These are phyloP conservation scores for Eustalomyia histrio DNA, from an alignment of 2,888 invertebrate species.

Conservation along the genomic window DNA sequence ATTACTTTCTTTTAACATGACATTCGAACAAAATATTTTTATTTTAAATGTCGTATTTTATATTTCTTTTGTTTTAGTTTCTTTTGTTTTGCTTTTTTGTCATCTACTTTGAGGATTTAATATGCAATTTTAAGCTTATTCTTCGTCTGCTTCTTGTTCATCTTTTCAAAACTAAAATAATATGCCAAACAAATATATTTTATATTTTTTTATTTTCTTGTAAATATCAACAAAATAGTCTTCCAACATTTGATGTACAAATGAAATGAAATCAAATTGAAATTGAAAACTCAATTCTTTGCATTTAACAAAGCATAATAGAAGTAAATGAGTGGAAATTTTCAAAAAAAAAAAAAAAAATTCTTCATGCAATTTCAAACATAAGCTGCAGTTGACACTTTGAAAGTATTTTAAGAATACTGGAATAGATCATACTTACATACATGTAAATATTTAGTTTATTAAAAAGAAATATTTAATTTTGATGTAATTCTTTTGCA, in stretches of 20 bases:
- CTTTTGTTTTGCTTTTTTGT: background rate
- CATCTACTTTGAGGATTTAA: background rate
- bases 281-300: slow-evolving; percentile 44
- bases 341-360: no score
- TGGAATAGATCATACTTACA: background rate
- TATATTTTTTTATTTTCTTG: background rate
- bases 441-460: background rate
- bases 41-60: background rate
- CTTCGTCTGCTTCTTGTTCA: background rate
- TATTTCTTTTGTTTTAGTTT: background rate
- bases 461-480: background rate
- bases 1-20: background rate
- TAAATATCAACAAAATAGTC: background rate
- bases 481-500: no score
- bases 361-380: background rate
- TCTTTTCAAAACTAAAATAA: background rate
- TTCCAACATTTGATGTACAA: slow-evolving; percentile 33
- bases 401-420: background rate
- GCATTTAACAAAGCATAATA: slow-evolving; percentile 24
- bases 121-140: background rate
- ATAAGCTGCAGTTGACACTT: slow-evolving; percentile 14
- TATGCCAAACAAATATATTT: background rate
- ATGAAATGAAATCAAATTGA: slow-evolving; percentile 31
- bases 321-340: slow-evolving; percentile 34
- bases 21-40: slow-evolving; percentile 6